Evolutionary conservation across 2,888 invertebrate genomes (phyloP), one percentile per base, ranked within the genome.

Genomic region (Sphaerophoria rueppellii): DNA sequence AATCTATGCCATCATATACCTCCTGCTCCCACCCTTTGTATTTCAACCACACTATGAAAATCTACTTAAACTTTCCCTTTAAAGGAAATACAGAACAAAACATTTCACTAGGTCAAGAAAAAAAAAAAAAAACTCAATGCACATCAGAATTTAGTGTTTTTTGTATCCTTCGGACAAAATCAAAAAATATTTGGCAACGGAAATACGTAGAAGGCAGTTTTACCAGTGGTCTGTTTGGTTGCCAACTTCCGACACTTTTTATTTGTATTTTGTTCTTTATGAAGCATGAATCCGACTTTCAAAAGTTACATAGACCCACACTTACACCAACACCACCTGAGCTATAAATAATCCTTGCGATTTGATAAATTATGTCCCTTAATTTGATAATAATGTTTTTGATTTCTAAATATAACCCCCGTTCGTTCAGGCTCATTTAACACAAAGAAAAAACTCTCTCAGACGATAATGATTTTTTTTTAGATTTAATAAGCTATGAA

Each of bases 161-260:
- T 12, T 55, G 12, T 60, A 24, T 43, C 24, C 24, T 60, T 60
- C 60, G 32, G 63, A 34, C 63, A 9, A 65, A 65, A 63, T 63
- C 63, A 63, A 65, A 65, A 35, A 65, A 50, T 37, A 65, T 65
- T 65, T 65, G 65, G 65, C 65, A 65, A 65, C 50, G 65, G 65
- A 65, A 65, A 65, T 65, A 48, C 34, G 6, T 16, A 16, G 65
- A 65, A 50, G 65, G 65, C 65, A 65, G 65, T 65, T 61, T 24
- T 34, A 46, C 61, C 61, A 46, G n/a, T 2, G 58, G 40, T 40
- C 14, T 35, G 50, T 65, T 65, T 50, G 35, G 65, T 37, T 65
- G 65, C 65, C 65, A 65, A 65, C 50, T 65, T 65, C 65, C 65
- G 65, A 50, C 11, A 50, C 14, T 65, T 16, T 9, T 43, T 43